Base-by-base conservation (phyloP, 2,113 vertebrate genomes). In the Heteronetta atricapilla region DNA sequence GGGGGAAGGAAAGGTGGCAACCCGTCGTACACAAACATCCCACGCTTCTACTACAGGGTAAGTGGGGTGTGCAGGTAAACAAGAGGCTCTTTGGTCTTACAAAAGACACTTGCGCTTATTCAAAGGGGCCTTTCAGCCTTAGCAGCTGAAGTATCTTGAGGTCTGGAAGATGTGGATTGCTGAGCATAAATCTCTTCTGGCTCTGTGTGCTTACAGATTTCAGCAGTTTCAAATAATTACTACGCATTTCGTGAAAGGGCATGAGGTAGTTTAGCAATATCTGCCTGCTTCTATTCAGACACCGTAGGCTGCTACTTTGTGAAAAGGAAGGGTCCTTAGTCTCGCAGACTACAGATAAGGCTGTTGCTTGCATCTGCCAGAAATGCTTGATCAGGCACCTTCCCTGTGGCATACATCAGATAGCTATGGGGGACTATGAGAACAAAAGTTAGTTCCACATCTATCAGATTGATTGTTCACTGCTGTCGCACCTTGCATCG, bases 31-130 rank as follows among this genome's bases (percentile, higher is more conserved):
- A 97, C 93, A 19, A 98, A 98, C 82, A 99, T 99, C 94, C 99
- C 99, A 16, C 98, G 99, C 7, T 99, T 99, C 98, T 99, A 99
- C 96, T 99, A 99, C 90, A 98, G 98, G 98, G 99, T 99, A 98
- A 97, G 98, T 94, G 53, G 9, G 64, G 33, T 31, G 48, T 63
- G 66, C 38, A 28, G 48, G 21, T 76, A 15, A 78, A 15, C 25
- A 63, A 44, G 23, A 81, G 23, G 10, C 10, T 62, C 0, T 53
- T 79, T 10, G 20, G 6, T 10, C 4, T 68, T 63, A 17, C 2
- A 31, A 63, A 52, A 31, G 18, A 16, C 66, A 42, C 28, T 14
- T 55, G 8, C 21, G 2, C 13, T 40, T 28, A 8, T 33, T 90
- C 53, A 55, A 2, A 83, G 16, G 58, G 11, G 21, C 2, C 3